Base-by-base conservation (phyloP, 2,888 invertebrate species). In the Nipponacmea schrenckii region DNA sequence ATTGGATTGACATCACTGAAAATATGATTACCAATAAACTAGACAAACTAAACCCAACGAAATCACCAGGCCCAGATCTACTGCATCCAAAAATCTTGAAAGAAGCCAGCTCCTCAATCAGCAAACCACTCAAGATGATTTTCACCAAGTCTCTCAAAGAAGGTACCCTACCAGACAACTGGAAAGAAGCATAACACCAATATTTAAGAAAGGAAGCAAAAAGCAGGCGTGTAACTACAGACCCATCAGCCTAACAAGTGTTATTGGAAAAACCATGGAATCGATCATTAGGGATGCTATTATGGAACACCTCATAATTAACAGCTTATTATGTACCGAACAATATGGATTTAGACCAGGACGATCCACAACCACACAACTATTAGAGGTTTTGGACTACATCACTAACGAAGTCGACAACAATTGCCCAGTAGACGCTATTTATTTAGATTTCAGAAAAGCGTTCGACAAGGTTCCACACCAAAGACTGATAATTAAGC, bases 391-490 rank as follows among this genome's bases (percentile, higher is more conserved):
- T 12, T 62, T 71, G n/a, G 67, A 67, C 14, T 24, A 27, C 39
- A 67, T 44, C 62, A 67, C 67, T 17, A 46, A 44, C 20, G 39
- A 67, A 46, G 24, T 71, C 12, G 67, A 71, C 26, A 39, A 44
- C n/a, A 31, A 20, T 24, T 45, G 8, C 39, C 67, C 62, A 14
- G 62, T 71, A 44, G 71, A 71, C 24, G 20, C 31, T 44, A 45
- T 67, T 15, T 62, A 65, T 39, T 7, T 39, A 39, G 3, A 39
- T 5, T 39, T 39, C 39, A 39, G 39, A 39, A 39, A 39, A 39
- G 67, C 71, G 12, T 71, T 67, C 62, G 67, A 71, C 63, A 31
- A 26, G 24, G 71, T 71, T 15, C 71, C 71, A n/a, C 71, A 71
- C 50, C 31, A 67, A 44, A 1, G n/a, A n/a, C n/a, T n/a, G n/a